Base-by-base conservation (phyloP, 2,888 invertebrate species). In the Trachelus tabidus region DNA sequence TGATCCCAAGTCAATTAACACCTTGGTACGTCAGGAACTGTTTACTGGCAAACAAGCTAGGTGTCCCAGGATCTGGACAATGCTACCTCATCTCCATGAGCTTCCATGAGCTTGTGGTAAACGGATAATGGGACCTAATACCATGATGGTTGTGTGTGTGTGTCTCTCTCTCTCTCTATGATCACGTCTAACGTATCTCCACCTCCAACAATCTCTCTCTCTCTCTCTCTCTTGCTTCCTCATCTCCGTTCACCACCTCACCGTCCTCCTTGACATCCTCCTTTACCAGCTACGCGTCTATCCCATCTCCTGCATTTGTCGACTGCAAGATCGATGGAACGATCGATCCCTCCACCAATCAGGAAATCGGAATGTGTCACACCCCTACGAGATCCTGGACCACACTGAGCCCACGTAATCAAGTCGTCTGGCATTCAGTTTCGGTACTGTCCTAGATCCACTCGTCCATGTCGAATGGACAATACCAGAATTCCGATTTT, bases 41-140 rank as follows among this genome's bases (percentile, higher is more conserved):
- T 85, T 85, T 86, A 81, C 79, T 81, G 79, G 84, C 83, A 84
- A 86, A 84, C 83, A 81, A 81, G 75, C 79, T 79, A 81, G 79
- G 79, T 76, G 74, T 69, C 76, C 77, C 76, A 79, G 75, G 74
- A 78, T 75, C 68, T 75, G 82, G 84, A 87, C 86, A 86, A 87
- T 87, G 80, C 79, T 73, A 77, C 78, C 79, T 78, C 83, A 77
- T 80, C 78, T 83, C 80, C 83, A 79, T 81, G 80, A 79, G 82
- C 79, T 81, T 83, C 80, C 83, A 79, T 81, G 80, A 79, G 82
- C 79, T 81, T 82, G 79, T 79, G 83, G 76, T 76, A 79, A 78
- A 77, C 79, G 82, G 82, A 89, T 88, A 89, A 88, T 88, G 79
- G 87, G 84, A 79, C 83, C 83, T 85, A 85, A 88, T 86, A 82